phyloP scores from a whole-genome alignment of 2,113 vertebrate genomes.

The Verasper variegatus region DNA sequence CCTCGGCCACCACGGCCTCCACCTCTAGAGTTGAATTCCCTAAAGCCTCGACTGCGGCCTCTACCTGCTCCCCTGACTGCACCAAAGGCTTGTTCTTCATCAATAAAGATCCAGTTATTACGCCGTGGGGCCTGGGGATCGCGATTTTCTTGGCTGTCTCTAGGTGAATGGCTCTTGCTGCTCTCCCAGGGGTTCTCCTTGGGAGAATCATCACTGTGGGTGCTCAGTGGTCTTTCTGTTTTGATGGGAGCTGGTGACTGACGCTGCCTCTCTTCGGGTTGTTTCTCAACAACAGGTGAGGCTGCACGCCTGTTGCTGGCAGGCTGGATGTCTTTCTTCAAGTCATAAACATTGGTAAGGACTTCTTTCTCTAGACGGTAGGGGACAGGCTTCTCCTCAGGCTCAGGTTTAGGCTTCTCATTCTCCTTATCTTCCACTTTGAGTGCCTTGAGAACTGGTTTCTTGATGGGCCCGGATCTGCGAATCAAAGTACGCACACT shows the following conservation, averaged over 20 bases:
- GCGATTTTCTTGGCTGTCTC: constrained; percentile 76
- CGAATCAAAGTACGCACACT: constrained; percentile 84
- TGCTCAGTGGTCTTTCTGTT: constrained; percentile 75
- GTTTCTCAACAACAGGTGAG: constrained; percentile 79
- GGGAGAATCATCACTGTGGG: constrained; percentile 81
- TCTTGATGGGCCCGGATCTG: constrained; percentile 95
- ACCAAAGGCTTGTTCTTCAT: constrained; percentile 96
- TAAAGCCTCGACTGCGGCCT: constrained; percentile 89
- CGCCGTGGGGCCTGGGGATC: constrained; percentile 86
- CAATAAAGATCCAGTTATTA: constrained; percentile 98
- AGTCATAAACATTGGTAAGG: constrained; percentile 78
- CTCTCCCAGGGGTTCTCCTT: constrained; percentile 85
- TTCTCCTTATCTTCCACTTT: constrained; percentile 98
- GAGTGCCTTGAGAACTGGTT: constrained; percentile 95
- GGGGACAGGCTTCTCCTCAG: constrained; percentile 82
- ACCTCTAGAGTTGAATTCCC: constrained; percentile 91
- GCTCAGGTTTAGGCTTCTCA: constrained; percentile 90
- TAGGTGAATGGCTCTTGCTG: constrained; percentile 72
- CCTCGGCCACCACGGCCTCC: constrained; percentile 78
- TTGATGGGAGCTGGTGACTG: constrained; percentile 72
- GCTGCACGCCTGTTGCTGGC: constrained; percentile 72
- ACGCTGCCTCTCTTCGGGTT: constrained; percentile 78
- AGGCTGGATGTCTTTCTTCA: constrained; percentile 83
- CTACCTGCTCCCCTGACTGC: constrained; percentile 86
- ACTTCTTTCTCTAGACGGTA: constrained; percentile 86